A percentile compares a stretch with the other conserved stretches of the same genome.
Conservation (phyloP, 2,113 vertebrate species). For the Cynoglossus semilaevis region DNA sequence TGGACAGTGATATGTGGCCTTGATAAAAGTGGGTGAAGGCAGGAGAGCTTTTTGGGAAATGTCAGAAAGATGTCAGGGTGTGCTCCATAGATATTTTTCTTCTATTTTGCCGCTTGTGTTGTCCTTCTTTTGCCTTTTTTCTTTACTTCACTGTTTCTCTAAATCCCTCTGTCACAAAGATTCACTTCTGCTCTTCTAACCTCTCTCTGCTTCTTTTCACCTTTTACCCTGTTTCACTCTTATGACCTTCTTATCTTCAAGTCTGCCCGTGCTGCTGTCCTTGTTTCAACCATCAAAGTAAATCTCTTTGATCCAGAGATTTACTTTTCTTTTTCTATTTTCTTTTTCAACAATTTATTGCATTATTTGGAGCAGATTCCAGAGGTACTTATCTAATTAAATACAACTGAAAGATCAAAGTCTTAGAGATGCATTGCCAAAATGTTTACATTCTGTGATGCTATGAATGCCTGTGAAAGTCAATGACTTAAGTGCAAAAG, state of each 20-base stretch:
- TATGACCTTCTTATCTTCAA: slow-evolving; percentile 11
- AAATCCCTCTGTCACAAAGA: background rate
- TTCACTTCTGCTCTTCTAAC: slow-evolving; percentile 6
- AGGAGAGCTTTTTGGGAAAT: slow-evolving; percentile 21
- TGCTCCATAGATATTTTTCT: slow-evolving; percentile 5
- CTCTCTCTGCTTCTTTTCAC: slow-evolving; percentile 21
- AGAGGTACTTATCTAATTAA: slow-evolving; percentile 19
- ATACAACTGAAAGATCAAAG: slow-evolving; percentile 5
- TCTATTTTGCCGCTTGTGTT: slow-evolving; percentile 6
- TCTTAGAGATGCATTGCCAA: no score
- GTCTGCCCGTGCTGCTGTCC: slow-evolving; percentile 14
- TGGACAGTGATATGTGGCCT: slow-evolving; percentile 40
- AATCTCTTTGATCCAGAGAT: slow-evolving; percentile 15
- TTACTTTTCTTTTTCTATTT: background rate
- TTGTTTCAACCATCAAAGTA: slow-evolving; percentile 27
- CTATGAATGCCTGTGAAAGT: no score
- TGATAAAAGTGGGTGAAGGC: slow-evolving; percentile 22
- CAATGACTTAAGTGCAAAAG: no score
- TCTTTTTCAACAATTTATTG: slow-evolving; percentile 1
- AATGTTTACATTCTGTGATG: no score
- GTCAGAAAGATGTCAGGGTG: slow-evolving; percentile 33
- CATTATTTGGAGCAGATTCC: slow-evolving; percentile 31
- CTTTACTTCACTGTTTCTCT: slow-evolving; percentile 10
- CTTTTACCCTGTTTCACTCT: background rate
- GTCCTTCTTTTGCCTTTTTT: background rate